phyloP scores from a whole-genome alignment of 2,113 vertebrate genomes.

The Mustela nigripes region DNA sequence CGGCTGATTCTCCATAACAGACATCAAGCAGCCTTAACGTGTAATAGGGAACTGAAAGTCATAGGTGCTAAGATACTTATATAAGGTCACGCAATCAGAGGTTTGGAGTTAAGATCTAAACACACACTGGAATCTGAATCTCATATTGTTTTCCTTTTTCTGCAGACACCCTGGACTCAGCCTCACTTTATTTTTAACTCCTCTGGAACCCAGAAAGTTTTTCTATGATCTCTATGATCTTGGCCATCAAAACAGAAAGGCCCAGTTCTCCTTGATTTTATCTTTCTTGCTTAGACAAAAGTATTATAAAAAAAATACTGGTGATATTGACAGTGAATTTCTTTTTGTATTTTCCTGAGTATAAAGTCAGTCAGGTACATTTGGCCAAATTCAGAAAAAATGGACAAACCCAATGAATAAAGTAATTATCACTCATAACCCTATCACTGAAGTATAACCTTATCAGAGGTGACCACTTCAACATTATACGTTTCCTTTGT shows the following conservation, averaged over 20 bases:
- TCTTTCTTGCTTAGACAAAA: background rate
- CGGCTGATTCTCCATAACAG: background rate
- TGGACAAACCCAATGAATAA: background rate
- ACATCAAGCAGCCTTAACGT: background rate
- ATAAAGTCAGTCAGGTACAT: background rate
- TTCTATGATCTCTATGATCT: conserved; percentile 15
- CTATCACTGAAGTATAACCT: background rate
- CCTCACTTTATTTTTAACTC: background rate
- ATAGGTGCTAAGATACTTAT: background rate
- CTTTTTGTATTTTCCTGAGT: background rate
- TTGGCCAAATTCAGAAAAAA: background rate
- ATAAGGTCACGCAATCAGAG: background rate
- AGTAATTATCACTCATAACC: background rate
- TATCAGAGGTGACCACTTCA: background rate
- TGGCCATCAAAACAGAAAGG: background rate
- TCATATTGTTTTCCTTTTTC: background rate
- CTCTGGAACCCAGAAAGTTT: background rate
- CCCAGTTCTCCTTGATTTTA: background rate
- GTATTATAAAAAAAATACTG: background rate
- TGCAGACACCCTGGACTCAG: background rate
- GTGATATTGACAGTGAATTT: background rate
- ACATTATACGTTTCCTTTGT: background rate
- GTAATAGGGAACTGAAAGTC: background rate
- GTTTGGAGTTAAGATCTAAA: conserved; percentile 3
- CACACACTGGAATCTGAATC: background rate